A percentile compares a stretch with the other conserved stretches of the same genome.
phyloP scores from a whole-genome alignment of 2,113 vertebrate species.

The Girardinichthys multiradiatus region DNA sequence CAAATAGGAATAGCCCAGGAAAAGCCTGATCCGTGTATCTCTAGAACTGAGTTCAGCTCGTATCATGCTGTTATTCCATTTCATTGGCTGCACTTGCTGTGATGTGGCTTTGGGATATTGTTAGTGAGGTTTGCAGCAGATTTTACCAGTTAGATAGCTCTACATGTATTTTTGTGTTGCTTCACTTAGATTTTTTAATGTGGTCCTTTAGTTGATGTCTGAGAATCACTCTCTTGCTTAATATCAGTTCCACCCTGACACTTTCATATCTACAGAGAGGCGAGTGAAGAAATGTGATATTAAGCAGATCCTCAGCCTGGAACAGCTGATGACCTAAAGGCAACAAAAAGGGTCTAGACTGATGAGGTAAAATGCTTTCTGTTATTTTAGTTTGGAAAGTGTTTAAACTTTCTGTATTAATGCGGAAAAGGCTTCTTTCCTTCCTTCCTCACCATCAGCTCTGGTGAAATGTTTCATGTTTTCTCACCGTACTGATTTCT shows the following conservation, averaged over 20 bases:
- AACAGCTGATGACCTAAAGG: background rate
- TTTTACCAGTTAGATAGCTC: too few species aligned
- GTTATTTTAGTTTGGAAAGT: background rate
- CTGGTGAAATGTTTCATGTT: background rate
- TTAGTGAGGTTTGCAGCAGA: background rate
- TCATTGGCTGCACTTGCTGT: too few species aligned
- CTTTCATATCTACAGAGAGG: slow-evolving; percentile 29
- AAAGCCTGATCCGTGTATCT: too few species aligned
- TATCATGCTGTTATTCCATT: too few species aligned
- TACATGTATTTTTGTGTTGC: too few species aligned
- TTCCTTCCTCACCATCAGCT: background rate
- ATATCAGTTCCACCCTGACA: slow-evolving; percentile 38
- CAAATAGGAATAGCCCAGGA: too few species aligned
- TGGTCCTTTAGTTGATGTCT: background rate
- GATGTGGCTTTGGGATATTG: background rate
- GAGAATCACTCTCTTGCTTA: slow-evolving; percentile 9
- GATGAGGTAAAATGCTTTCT: background rate
- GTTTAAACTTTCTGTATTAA: background rate
- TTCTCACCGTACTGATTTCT: background rate
- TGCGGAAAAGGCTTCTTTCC: background rate
- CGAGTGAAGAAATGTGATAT: slow-evolving; percentile 7
- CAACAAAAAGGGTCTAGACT: background rate
- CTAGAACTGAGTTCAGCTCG: too few species aligned
- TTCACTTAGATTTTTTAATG: too few species aligned
- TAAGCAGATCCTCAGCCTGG: background rate